Conservation (phyloP, 2,797 vertebrate species). For the Distichodus sexfasciatus region DNA sequence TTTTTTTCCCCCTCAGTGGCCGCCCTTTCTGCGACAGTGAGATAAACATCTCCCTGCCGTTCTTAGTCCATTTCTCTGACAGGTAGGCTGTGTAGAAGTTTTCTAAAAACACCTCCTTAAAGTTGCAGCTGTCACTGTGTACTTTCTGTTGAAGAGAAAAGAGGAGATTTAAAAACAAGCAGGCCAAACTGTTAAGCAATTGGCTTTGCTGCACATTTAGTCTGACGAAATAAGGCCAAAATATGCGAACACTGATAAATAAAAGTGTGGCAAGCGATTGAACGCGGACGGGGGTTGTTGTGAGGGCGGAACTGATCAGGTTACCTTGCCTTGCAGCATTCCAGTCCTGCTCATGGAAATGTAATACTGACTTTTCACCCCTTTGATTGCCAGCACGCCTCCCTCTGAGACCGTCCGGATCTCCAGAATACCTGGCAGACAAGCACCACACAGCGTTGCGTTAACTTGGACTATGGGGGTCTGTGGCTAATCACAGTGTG, state of each 20-base stretch:
- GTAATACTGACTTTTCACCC: conserved; percentile 95
- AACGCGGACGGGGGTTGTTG: too few species aligned
- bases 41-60: conserved; percentile 92
- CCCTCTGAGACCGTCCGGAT: conserved; percentile 96
- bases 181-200: too few species aligned
- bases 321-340: conserved; percentile 93
- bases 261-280: too few species aligned
- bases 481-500: too few species aligned
- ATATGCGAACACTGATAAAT: too few species aligned
- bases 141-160: conserved; percentile 78
- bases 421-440: conserved; percentile 91
- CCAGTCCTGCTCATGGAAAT: conserved; percentile 94
- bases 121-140: conserved; percentile 96
- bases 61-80: conserved; percentile 89
- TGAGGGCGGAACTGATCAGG: not conserved
- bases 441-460: conserved; percentile 25
- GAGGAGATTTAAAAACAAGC: not conserved
- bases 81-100: conserved; percentile 98
- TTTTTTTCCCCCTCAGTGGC: conserved; percentile 89
- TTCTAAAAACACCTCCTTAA: conserved; percentile 95
- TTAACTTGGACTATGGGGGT: too few species aligned
- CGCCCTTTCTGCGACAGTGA: conserved; percentile 91
- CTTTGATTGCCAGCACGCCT: conserved; percentile 95
- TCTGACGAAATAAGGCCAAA: too few species aligned
- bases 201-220: too few species aligned